These are phyloP conservation scores for Drosophila anomalata DNA, from an alignment of 2,888 invertebrate genomes.

Conservation along the genomic window DNA sequence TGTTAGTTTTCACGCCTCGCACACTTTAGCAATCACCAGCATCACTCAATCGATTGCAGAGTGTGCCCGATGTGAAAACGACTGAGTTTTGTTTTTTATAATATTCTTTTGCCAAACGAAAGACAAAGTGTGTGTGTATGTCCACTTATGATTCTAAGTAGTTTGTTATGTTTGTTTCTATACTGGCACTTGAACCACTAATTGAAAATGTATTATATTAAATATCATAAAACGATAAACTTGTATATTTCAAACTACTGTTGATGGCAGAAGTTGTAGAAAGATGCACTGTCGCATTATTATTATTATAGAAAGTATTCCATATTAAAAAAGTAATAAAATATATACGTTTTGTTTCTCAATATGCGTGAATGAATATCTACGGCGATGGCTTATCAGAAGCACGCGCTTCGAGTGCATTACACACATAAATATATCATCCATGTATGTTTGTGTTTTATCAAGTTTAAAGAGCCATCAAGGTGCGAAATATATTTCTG, in stretches of 20 bases:
- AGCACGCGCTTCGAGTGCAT: conserved; percentile 32
- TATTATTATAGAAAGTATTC: conserved; percentile 69
- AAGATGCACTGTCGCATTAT: conserved; percentile 57
- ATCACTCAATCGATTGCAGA: conserved; percentile 54
- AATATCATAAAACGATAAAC: conserved; percentile 67
- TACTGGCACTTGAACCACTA: conserved; percentile 57
- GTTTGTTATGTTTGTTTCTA: conserved; percentile 69
- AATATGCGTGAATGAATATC: conserved; percentile 27
- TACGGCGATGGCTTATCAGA: conserved; percentile 31
- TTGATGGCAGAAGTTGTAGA: conserved; percentile 55
- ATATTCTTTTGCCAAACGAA: conserved; percentile 33
- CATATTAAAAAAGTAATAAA: conserved; percentile 71
- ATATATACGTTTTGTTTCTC: conserved; percentile 66
- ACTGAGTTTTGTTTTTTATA: conserved; percentile 17
- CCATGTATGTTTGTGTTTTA: conserved; percentile 5
- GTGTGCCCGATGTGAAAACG: conserved; percentile 69
- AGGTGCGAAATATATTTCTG: background rate
- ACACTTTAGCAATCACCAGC: conserved; percentile 57
- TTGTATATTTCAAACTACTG: conserved; percentile 66
- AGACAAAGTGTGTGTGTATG: conserved; percentile 59
- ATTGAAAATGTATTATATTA: conserved; percentile 68
- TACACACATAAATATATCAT: background rate
- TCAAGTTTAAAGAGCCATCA: background rate
- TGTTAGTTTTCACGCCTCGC: conserved; percentile 67
- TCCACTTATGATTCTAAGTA: conserved; percentile 56